Evolutionary conservation across 2,113 vertebrate species (phyloP), one percentile per base, ranked within the genome.

Genomic region (Crotalus tigris): DNA sequence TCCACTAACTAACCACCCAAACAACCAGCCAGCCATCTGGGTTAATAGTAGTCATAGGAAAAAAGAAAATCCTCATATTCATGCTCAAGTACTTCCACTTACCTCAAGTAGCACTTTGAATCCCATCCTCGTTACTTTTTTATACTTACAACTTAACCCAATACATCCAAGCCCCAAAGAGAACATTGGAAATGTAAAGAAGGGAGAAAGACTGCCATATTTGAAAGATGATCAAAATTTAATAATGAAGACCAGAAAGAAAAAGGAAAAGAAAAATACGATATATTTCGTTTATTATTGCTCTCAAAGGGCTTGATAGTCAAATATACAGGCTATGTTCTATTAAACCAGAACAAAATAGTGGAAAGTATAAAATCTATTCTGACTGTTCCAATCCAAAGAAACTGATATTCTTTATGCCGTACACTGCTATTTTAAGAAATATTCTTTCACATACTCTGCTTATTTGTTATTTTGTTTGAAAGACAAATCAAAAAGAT

Each of bases 261-360:
- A 93, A 96, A 96, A 90, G 58, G 69, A 93, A 85, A 75, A 61
- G 88, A 96, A 39, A 90, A 91, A 93, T 95, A 91, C 89, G 92
- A 95, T 96, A 95, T 94, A 96, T 94, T 96, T 93, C 96, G 94
- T 96, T 97, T 98, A 97, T 97, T 97, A 97, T 98, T 98, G 97
- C 97, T 98, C 96, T 97, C 96, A 92, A 95, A 97, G 96, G 97
- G 96, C 96, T 95, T 91, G 93, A 95, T 94, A 93, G 89, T 96
- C 93, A 93, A 96, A 95, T 93, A 96, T 96, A 94, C 94, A 95
- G 95, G 96, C 95, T 96, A 96, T 94, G 93, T 92, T 94, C 92
- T 90, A 94, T 94, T 96, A 94, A 96, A 95, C 92, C 92, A 95
- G 96, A 95, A 97, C 96, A 97, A 97, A 96, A 95, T 94, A 90